Conservation (phyloP, 2,797 vertebrate species). For the Prionace glauca region DNA sequence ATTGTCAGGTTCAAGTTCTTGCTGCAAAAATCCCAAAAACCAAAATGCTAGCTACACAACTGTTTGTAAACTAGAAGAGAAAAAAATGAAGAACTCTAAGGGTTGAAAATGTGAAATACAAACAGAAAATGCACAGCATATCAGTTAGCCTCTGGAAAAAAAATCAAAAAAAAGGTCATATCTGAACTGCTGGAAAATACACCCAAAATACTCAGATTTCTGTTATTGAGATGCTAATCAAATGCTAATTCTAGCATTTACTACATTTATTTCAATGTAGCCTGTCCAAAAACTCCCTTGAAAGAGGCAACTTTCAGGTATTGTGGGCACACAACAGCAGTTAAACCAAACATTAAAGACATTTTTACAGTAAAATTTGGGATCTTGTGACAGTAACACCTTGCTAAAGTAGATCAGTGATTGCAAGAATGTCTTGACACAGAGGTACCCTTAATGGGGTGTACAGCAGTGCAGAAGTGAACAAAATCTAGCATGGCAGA, state of each 20-base stretch:
- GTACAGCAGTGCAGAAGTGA: not conserved
- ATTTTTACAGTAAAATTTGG: not conserved
- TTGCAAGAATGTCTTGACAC: not conserved
- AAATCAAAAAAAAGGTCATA: not conserved
- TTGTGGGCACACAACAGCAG: no score
- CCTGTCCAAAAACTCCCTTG: not conserved
- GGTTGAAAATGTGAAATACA: not conserved
- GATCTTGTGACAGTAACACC: not conserved
- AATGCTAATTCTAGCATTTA: conserved; percentile 11
- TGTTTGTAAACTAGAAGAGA: not conserved
- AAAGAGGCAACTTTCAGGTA: not conserved
- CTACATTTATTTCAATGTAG: not conserved
- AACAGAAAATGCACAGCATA: not conserved
- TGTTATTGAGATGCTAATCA: not conserved
- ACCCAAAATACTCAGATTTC: not conserved
- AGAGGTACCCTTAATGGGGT: not conserved
- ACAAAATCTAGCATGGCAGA: not conserved
- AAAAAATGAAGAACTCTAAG: not conserved
- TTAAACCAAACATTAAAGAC: not conserved
- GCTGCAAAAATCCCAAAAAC: not conserved
- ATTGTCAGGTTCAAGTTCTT: not conserved
- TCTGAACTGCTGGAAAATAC: not conserved
- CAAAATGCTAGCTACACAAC: not conserved
- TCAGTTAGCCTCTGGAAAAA: not conserved
- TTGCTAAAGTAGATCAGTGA: not conserved